Conservation (phyloP, 1,140 invertebrate genomes). For the Drosophila miranda region DNA sequence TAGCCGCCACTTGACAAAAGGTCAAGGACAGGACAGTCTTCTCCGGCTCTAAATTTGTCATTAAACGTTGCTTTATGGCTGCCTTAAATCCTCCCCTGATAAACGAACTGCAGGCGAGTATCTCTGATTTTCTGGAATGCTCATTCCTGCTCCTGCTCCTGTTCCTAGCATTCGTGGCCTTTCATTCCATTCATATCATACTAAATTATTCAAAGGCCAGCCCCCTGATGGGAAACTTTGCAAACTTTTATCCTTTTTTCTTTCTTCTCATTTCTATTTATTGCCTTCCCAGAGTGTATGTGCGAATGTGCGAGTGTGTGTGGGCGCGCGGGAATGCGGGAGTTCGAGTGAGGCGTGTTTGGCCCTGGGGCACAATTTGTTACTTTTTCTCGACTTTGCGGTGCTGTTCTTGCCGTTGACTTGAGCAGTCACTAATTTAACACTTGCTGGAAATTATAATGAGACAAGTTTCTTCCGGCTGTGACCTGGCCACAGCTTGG, state of each 20-base stretch:
- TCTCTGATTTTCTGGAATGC: conserved; percentile 54
- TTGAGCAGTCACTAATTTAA: conserved; percentile 53
- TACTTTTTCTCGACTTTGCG: conserved; percentile 42
- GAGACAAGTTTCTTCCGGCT: conserved; percentile 34
- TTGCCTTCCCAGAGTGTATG: conserved; percentile 33
- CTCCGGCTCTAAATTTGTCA: conserved; percentile 67
- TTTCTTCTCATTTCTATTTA: conserved; percentile 54
- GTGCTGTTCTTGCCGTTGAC: conserved; percentile 36
- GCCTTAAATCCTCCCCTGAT: conserved; percentile 59
- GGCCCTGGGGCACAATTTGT: conserved; percentile 63
- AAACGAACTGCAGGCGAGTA: conserved; percentile 52
- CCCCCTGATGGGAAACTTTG: conserved; percentile 32
- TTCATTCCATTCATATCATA: conserved; percentile 50
- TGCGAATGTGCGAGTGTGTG: conserved; percentile 15
- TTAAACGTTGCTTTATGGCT: conserved; percentile 73
- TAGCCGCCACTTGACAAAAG: conserved; percentile 78
- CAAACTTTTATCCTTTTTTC: conserved; percentile 48
- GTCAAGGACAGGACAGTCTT: conserved; percentile 29
- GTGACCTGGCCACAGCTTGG: conserved; percentile 19
- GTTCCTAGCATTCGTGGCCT: conserved; percentile 2
- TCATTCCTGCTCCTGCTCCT: neutral
- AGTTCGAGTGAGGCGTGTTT: conserved; percentile 2
- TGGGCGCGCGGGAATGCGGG: conserved; percentile 8
- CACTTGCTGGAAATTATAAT: conserved; percentile 52
- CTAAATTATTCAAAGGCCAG: conserved; percentile 71